Percentiles rank a stretch among this genome's conserved stretches.
These are phyloP conservation scores for Rhinogobius similis DNA, from an alignment of 2,113 vertebrate species.

Conservation along the genomic window DNA sequence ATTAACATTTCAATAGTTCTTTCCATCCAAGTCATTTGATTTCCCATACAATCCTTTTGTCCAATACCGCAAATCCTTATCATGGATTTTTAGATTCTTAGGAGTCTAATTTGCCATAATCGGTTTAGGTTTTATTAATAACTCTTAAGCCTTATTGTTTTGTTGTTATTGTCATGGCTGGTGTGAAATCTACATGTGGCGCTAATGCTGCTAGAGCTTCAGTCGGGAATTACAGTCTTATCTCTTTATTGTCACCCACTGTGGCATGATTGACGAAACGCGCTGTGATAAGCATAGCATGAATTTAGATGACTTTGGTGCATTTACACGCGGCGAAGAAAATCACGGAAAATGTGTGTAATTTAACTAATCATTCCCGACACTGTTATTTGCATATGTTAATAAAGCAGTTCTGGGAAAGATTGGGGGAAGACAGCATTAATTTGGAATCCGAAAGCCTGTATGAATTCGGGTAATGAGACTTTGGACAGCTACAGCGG, in stretches of 20 bases:
- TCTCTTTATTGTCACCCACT: slow-evolving; percentile 38
- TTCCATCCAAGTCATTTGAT: neutral
- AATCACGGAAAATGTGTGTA: slow-evolving; percentile 66
- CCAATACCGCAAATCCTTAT: neutral
- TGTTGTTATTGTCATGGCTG: slow-evolving; percentile 33
- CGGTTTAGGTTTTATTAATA: slow-evolving; percentile 45
- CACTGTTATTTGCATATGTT: slow-evolving; percentile 77
- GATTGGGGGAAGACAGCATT: slow-evolving; percentile 20
- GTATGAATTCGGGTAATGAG: slow-evolving; percentile 25
- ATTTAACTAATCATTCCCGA: slow-evolving; percentile 69
- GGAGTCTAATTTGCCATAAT: slow-evolving; percentile 52
- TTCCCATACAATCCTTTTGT: neutral
- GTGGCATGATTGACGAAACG: slow-evolving; percentile 62
- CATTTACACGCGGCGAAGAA: slow-evolving; percentile 53
- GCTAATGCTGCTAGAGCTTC: slow-evolving; percentile 16
- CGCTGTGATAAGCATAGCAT: slow-evolving; percentile 42
- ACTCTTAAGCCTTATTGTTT: slow-evolving; percentile 46
- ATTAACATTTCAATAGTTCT: slow-evolving; percentile 5
- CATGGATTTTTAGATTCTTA: slow-evolving; percentile 23
- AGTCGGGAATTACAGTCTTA: slow-evolving; percentile 38
- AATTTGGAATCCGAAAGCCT: slow-evolving; percentile 26
- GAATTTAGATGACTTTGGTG: slow-evolving; percentile 54
- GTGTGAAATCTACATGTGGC: slow-evolving; percentile 24
- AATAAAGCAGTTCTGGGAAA: slow-evolving; percentile 57
- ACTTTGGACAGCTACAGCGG: slow-evolving; percentile 25